A percentile compares a stretch with the other conserved stretches of the same genome.
Evolutionary conservation across 2,888 invertebrate species (phyloP).

Genomic region (Strigamia transsilvanica): DNA sequence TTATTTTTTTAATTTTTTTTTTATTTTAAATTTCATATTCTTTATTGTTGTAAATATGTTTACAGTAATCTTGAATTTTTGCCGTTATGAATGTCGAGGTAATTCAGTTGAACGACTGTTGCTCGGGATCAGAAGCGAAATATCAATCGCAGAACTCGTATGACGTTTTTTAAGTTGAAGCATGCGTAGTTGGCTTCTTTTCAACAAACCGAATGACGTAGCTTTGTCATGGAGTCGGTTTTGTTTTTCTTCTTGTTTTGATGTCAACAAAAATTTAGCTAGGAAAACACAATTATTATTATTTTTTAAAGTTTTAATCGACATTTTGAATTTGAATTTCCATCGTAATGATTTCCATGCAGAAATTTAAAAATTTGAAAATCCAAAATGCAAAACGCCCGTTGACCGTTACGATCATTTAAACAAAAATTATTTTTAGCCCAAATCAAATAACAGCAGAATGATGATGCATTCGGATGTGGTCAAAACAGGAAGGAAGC

Average conservation of each 20-base stretch:
- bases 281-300: no score
- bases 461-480: constrained; percentile 42
- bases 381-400: no score
- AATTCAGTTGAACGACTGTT: background rate
- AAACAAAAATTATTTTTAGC: background rate
- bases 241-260: background rate
- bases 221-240: background rate
- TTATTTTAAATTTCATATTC: background rate
- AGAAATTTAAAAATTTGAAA: no score
- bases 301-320: no score
- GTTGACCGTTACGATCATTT: no score
- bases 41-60: background rate
- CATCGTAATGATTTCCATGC: no score
- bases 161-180: background rate
- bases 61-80: background rate
- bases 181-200: background rate
- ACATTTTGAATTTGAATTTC: no score
- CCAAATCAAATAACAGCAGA: background rate
- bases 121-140: background rate
- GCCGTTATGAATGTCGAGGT: background rate
- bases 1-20: background rate
- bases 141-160: background rate
- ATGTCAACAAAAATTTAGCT: no score
- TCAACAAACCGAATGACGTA: background rate
- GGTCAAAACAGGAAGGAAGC: constrained; percentile 38